Conservation (phyloP, 2,797 vertebrate genomes). For the Chloroceryle amazona region DNA sequence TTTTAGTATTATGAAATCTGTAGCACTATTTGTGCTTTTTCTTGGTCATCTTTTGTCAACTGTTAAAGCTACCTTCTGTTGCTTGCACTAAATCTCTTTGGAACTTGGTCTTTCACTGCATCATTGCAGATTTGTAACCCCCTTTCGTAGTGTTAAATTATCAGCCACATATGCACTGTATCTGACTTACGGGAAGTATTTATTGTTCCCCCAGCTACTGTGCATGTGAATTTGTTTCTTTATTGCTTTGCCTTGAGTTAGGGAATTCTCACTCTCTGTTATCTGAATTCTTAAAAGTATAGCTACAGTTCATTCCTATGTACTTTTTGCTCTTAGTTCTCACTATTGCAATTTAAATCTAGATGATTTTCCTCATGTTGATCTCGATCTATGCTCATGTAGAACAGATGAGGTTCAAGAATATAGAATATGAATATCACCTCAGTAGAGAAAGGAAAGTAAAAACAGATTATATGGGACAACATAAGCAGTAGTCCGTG, state of each 20-base stretch:
- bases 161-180: background rate
- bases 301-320: background rate
- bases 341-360: background rate
- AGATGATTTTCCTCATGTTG: background rate
- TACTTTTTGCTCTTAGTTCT: background rate
- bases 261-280: background rate
- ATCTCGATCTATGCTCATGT: background rate
- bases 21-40: background rate
- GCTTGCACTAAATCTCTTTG: conserved; percentile 25
- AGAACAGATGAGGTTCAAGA: background rate
- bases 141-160: conserved; percentile 43
- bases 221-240: conserved; percentile 56
- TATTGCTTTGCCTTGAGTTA: conserved; percentile 35
- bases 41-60: conserved; percentile 1
- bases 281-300: background rate
- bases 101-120: conserved; percentile 5
- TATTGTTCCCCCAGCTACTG: conserved; percentile 9
- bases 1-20: background rate
- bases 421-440: background rate
- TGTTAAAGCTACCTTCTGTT: background rate
- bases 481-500: background rate
- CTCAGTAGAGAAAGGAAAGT: background rate
- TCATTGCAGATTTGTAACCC: conserved; percentile 31
- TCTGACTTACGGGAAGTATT: conserved; percentile 5
- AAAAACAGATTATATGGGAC: background rate